Percentiles rank a stretch among this genome's conserved stretches.
phyloP scores from a whole-genome alignment of 1,140 invertebrate genomes.

The Hypothenemus hampei region DNA sequence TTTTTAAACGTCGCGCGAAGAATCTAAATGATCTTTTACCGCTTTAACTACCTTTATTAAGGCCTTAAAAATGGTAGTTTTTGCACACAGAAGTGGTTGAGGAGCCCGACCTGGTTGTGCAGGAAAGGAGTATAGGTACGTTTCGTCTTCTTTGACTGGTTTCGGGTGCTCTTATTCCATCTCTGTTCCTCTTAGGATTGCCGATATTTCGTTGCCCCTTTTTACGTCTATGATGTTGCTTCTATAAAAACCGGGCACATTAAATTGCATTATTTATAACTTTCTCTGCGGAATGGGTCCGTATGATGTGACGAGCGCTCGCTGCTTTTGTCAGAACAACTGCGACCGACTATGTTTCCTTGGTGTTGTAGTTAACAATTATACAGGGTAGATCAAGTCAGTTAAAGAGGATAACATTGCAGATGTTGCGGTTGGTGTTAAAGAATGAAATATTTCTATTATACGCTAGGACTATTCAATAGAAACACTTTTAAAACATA shows the following conservation, averaged over 20 bases:
- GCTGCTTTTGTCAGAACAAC: too few species aligned
- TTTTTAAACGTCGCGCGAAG: conserved; percentile 11
- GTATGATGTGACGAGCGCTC: neutral
- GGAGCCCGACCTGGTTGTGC: conserved; percentile 10
- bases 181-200: neutral
- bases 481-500: too few species aligned
- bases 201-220: conserved; percentile 12
- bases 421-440: too few species aligned
- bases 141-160: too few species aligned
- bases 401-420: too few species aligned
- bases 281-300: conserved; percentile 13
- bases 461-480: too few species aligned
- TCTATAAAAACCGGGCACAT: conserved; percentile 9
- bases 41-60: conserved; percentile 25
- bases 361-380: too few species aligned
- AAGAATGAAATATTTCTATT: too few species aligned
- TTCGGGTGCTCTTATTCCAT: conserved; percentile 7
- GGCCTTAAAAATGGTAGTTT: conserved; percentile 23
- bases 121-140: conserved; percentile 19
- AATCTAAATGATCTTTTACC: conserved; percentile 22
- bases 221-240: conserved; percentile 10
- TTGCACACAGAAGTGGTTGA: conserved; percentile 7
- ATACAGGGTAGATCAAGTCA: too few species aligned
- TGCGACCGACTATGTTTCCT: conserved; percentile 1
- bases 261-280: conserved; percentile 19